Evolutionary conservation across 2,113 vertebrate genomes (phyloP).

Genomic region (Azemiops feae): DNA sequence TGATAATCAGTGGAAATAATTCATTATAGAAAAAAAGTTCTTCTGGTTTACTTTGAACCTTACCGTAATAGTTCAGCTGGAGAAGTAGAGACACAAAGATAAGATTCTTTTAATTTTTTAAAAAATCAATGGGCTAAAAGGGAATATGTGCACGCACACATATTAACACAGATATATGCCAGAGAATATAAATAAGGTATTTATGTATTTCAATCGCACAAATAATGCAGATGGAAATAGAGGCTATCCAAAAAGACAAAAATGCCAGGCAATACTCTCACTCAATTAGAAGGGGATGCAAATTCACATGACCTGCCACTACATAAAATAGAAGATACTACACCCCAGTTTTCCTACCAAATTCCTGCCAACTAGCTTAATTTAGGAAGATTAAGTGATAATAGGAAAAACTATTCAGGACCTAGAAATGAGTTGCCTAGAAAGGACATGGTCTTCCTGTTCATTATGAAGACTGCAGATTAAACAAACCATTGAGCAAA

Average conservation of each 20-base stretch:
- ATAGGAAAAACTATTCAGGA: background rate
- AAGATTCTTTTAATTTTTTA: background rate
- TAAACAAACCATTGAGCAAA: conserved; percentile 23
- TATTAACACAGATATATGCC: background rate
- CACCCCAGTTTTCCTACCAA: background rate
- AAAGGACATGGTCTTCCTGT: conserved; percentile 8
- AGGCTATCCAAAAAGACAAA: background rate
- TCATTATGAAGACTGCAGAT: conserved; percentile 2
- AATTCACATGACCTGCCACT: background rate
- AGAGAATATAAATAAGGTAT: background rate
- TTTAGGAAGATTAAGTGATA: conserved; percentile 15
- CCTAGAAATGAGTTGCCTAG: background rate
- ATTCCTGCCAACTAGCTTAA: conserved; percentile 4
- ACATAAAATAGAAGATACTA: conserved; percentile 28
- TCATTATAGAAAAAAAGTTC: background rate
- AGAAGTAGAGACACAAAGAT: background rate
- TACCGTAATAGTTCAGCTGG: fast-evolving
- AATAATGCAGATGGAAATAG: background rate
- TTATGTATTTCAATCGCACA: background rate
- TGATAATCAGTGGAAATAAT: background rate
- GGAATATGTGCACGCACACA: background rate
- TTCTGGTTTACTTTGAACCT: background rate
- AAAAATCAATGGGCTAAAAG: background rate
- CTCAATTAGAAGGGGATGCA: background rate
- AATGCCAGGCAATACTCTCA: background rate